Evolutionary conservation across 2,797 vertebrate genomes (phyloP), one percentile per base, ranked within the genome.

Genomic region (Schizopygopsis pylzovi): DNA sequence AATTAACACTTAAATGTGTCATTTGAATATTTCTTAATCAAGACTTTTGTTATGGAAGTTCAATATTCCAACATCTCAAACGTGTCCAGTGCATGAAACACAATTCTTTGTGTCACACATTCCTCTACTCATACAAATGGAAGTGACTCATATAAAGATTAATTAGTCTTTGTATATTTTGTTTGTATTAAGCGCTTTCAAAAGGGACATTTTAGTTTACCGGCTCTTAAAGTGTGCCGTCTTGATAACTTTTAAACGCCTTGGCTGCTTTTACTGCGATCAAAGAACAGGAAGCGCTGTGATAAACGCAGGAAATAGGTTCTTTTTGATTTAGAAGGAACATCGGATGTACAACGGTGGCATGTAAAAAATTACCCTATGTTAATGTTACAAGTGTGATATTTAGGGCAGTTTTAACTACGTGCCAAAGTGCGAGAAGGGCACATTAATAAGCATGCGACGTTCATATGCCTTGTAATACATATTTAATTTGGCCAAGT

Each of bases 401-500:
- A 76, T 33, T 65, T 67, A 63, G 67, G 28, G 8, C 71, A 52
- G 20, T n/a, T 28, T 76, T 45, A 71, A 80, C 39, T 28, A 49
- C 65, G 65, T 33, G 71, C 79, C 80, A 72, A 77, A 88, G 84
- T 87, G 47, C 11, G 10, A 45, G 61, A 49, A 41, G 79, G 72
- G 65, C 65, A 76, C 68, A 78, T 90, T 90, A 88, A 86, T 77
- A 88, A 86, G 87, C 86, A 59, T 76, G 45, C 72, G 54, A 65
- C 80, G 39, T 80, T 85, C 73, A 84, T 68, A 47, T 61, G 70
- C 54, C 88, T 89, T 88, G 85, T 89, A 88, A 89, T 88, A 87
- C 86, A 89, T 83, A 87, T 88, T 90, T 90, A 75, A 90, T 90
- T 82, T 88, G 76, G 52, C 81, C 81, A 83, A 81, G 72, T 82